Percentiles rank a stretch among this genome's conserved stretches.
These are phyloP conservation scores for Petrocephalus sullivani DNA, from an alignment of 2,797 vertebrate species.

Conservation along the genomic window DNA sequence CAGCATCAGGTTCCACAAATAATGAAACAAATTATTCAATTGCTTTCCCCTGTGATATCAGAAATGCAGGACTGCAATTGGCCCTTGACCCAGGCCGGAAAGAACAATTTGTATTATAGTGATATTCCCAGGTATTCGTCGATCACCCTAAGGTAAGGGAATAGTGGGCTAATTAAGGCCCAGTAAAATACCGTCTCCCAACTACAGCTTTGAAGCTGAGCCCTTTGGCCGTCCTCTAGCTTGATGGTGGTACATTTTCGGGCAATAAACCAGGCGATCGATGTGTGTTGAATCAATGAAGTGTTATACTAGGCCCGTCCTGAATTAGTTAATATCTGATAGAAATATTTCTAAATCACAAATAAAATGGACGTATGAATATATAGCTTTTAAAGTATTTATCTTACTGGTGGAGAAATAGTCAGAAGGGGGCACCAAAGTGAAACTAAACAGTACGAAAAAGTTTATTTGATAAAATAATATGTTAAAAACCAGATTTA, in stretches of 20 bases:
- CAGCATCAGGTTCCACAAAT: background rate
- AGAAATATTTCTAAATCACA: background rate
- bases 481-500: background rate
- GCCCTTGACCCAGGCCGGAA: background rate
- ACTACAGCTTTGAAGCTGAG: conserved; percentile 50
- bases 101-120: background rate
- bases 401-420: background rate
- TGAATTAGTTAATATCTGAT: background rate
- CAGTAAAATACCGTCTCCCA: conserved; percentile 42
- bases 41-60: background rate
- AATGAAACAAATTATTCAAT: background rate
- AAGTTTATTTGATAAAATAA: background rate
- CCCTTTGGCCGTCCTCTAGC: conserved; percentile 45
- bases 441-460: background rate
- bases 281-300: background rate
- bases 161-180: conserved; percentile 15
- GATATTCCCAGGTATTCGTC: background rate
- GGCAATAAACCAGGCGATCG: background rate
- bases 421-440: background rate
- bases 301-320: background rate
- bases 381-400: background rate
- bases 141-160: background rate
- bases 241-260: background rate
- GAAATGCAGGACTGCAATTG: background rate
- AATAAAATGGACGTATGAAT: background rate